Evolutionary conservation across 2,888 invertebrate species (phyloP).

Genomic region (Torymus tubicola): DNA sequence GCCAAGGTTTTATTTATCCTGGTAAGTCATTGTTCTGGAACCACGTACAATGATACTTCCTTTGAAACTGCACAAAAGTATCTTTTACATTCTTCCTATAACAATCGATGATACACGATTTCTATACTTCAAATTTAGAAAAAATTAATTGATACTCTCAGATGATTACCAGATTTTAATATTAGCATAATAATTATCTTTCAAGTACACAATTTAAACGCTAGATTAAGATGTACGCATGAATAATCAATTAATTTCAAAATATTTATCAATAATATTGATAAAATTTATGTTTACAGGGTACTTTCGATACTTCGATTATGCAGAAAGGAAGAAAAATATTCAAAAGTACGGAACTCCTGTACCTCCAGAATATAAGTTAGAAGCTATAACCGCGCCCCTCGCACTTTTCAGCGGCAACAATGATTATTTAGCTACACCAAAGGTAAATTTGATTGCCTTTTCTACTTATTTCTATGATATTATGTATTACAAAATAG

Average conservation of each 20-base stretch:
- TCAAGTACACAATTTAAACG: too few species aligned
- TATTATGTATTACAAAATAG: neutral
- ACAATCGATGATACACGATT: too few species aligned
- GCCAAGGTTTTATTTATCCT: conserved; percentile 71
- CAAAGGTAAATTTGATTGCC: conserved; percentile 63
- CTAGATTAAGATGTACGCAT: too few species aligned
- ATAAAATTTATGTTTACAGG: conserved; percentile 60
- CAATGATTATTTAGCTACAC: conserved; percentile 68
- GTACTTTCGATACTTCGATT: conserved; percentile 69
- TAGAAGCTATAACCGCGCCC: conserved; percentile 68
- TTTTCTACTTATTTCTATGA: neutral
- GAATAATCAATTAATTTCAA: too few species aligned
- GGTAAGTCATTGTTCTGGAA: conserved; percentile 59
- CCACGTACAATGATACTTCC: too few species aligned
- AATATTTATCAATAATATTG: too few species aligned
- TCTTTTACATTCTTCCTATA: too few species aligned
- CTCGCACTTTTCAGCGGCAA: conserved; percentile 70
- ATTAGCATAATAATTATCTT: too few species aligned
- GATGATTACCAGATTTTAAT: too few species aligned
- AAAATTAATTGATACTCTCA: too few species aligned
- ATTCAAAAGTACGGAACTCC: conserved; percentile 66
- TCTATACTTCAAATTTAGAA: neutral
- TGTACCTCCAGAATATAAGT: conserved; percentile 68
- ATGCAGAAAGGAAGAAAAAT: conserved; percentile 67
- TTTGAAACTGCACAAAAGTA: too few species aligned